Evolutionary conservation across 2,888 invertebrate species (phyloP).

Genomic region (Xestia c-nigrum): DNA sequence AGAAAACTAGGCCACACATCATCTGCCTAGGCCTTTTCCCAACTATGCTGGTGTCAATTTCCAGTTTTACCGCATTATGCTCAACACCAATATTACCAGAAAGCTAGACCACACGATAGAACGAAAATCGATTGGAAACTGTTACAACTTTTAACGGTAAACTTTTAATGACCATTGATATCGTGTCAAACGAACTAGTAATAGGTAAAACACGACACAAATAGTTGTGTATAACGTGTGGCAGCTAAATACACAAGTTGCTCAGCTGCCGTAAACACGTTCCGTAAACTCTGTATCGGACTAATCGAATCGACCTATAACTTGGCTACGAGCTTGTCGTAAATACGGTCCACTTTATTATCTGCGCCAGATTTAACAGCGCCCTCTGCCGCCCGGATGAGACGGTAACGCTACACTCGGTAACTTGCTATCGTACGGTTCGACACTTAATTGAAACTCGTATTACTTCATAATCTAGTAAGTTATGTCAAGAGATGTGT

Average conservation of each 20-base stretch:
- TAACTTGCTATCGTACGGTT: conserved; percentile 63
- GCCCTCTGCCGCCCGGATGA: conserved; percentile 67
- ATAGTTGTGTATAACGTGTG: conserved; percentile 71
- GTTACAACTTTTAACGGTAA: neutral
- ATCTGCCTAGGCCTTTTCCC: too few relatives aligned
- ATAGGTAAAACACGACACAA: conserved; percentile 57
- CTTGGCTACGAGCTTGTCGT: conserved; percentile 78
- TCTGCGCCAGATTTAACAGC: conserved; percentile 79
- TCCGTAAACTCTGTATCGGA: conserved; percentile 79
- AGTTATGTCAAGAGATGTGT: conserved; percentile 11
- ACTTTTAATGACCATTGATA: conserved; percentile 20
- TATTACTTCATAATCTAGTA: conserved; percentile 56
- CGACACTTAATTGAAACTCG: conserved; percentile 73
- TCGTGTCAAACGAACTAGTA: conserved; percentile 40
- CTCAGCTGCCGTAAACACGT: conserved; percentile 79
- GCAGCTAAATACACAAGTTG: conserved; percentile 75
- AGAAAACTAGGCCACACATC: neutral
- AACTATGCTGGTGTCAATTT: too few relatives aligned
- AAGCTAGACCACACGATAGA: neutral
- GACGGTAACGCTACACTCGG: conserved; percentile 65
- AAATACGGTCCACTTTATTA: conserved; percentile 83
- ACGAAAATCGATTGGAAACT: conserved; percentile 4
- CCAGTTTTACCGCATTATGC: too few relatives aligned
- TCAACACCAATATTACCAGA: too few relatives aligned
- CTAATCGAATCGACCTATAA: conserved; percentile 86